Percentiles rank a stretch among this genome's conserved stretches.
These are phyloP conservation scores for Isurus oxyrinchus DNA, from an alignment of 2,113 vertebrate species.

Conservation along the genomic window DNA sequence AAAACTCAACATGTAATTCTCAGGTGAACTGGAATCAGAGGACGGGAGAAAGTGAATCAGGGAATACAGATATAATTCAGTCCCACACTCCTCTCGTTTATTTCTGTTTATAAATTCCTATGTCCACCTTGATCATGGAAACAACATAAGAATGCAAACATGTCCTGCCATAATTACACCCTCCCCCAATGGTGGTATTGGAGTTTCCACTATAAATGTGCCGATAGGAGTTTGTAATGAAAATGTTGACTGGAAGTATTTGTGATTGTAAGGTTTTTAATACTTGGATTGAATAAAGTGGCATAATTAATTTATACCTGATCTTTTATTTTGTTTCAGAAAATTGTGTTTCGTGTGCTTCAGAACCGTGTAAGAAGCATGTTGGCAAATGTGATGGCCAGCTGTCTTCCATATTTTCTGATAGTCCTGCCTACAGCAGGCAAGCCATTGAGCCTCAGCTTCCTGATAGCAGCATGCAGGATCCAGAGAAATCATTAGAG, in stretches of 20 bases:
- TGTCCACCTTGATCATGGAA: not conserved
- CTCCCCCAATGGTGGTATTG: not conserved
- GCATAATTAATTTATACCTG: not conserved
- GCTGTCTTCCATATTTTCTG: not conserved
- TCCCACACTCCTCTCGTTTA: not conserved
- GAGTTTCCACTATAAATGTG: not conserved
- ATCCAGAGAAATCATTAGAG: slow-evolving; percentile 11
- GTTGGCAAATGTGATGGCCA: not conserved
- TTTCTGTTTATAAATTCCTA: not conserved
- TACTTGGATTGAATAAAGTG: not conserved
- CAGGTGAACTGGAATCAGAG: not conserved
- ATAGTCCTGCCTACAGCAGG: not conserved
- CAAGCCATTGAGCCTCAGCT: not conserved
- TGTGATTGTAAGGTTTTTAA: not conserved
- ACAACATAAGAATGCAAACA: not conserved
- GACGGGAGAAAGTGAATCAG: not conserved
- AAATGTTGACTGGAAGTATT: not conserved
- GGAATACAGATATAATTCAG: not conserved
- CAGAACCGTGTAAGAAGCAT: not conserved
- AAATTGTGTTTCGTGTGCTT: slow-evolving; percentile 12
- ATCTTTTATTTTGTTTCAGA: not conserved
- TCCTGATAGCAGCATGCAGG: not conserved
- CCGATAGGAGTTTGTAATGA: not conserved
- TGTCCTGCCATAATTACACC: not conserved
- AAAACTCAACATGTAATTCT: not conserved